Base-by-base conservation (phyloP, 2,113 vertebrate genomes). In the Scatophagus argus region DNA sequence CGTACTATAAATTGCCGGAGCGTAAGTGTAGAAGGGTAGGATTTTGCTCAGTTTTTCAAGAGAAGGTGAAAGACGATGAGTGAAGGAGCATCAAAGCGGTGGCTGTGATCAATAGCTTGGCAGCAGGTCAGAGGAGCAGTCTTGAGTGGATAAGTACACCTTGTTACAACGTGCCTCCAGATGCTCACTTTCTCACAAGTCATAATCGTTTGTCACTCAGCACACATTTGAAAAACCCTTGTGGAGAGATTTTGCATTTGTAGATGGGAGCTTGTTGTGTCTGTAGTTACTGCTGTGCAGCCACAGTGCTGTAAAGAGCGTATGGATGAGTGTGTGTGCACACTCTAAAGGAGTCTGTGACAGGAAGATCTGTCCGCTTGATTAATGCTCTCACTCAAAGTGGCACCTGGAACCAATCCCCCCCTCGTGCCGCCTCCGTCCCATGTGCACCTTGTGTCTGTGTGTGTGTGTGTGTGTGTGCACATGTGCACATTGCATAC, bases 361-460 rank as follows among this genome's bases (percentile, higher is more conserved):
- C 89, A 93, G 88, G 79, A 73, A 74, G 88, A 92, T 87, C 85
- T 92, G 86, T 83, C 87, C 60, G 80, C 77, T 93, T 95, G 93
- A 95, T 94, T 94, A 94, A 94, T 93, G 91, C 88, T 81, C 91
- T 94, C 89, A 92, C 91, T 93, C 92, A 92, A 91, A 91, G 84
- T 89, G 91, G 86, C 92, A 93, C 91, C 90, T 94, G 92, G 93
- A 93, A 94, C 84, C 80, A 81, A 93, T 93, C 90, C 85, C 79
- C 79, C 64, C 60, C 58, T 43, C n/a, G 58, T 49, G 38, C 62
- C 87, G 39, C 87, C 84, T 65, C 75, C 66, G 13, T 78, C 84
- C 80, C 79, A 55, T 73, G 79, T 86, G 74, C 49, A 67, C 44
- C 39, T 29, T 31, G 29, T 74, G 46, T 86, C 47, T 69, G 67